These are phyloP conservation scores for Therioaphis trifolii DNA, from an alignment of 2,888 invertebrate genomes.

Conservation along the genomic window DNA sequence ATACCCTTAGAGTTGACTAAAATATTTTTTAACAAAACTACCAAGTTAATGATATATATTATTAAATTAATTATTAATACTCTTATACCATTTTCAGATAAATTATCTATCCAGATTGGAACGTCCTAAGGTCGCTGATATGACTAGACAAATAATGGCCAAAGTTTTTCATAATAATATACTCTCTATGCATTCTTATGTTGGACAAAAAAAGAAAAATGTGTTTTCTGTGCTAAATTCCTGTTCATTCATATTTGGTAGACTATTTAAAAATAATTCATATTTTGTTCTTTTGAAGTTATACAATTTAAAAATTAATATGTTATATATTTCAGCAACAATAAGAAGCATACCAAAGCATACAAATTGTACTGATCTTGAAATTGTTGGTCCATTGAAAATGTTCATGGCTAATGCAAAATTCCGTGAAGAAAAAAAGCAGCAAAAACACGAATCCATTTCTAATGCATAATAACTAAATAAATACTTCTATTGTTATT, in stretches of 20 bases:
- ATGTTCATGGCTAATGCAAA: neutral
- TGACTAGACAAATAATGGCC: neutral
- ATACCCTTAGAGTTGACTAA: too few relatives aligned
- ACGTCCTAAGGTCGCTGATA: neutral
- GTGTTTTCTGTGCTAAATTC: constrained; percentile 5
- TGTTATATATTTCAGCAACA: neutral
- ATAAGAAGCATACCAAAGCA: neutral
- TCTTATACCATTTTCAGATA: neutral
- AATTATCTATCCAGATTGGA: neutral
- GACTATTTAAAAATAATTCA: too few relatives aligned
- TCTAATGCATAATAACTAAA: too few relatives aligned
- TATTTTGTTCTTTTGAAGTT: neutral
- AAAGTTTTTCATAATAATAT: constrained; percentile 12
- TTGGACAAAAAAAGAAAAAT: neutral
- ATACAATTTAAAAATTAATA: too few relatives aligned
- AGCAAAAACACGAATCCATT: too few relatives aligned
- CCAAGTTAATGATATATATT: too few relatives aligned
- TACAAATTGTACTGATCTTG: neutral
- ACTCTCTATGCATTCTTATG: neutral
- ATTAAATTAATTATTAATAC: too few relatives aligned
- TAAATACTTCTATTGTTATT: too few relatives aligned
- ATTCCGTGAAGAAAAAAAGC: neutral
- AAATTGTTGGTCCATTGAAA: constrained; percentile 8
- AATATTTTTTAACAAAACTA: too few relatives aligned
- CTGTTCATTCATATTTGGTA: constrained; percentile 7